Conservation (phyloP, 2,797 vertebrate species). For the Gymnodraco acuticeps region DNA sequence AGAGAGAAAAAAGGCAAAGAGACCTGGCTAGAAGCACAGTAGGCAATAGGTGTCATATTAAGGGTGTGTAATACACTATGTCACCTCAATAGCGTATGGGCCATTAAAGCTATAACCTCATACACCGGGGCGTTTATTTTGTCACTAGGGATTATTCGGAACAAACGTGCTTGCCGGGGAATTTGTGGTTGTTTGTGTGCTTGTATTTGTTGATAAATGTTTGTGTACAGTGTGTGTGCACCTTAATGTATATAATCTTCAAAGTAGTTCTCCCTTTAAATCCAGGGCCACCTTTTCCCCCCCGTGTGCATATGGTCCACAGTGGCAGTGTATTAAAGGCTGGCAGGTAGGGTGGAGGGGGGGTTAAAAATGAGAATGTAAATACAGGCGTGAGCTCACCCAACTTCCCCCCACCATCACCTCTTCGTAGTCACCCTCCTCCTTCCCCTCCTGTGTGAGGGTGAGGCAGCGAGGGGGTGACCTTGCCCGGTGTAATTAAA, state of each 20-base stretch:
- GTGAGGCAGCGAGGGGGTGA: constrained; percentile 84
- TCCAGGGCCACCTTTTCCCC: constrained; percentile 25
- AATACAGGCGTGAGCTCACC: constrained; percentile 69
- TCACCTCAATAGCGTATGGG: constrained; percentile 78
- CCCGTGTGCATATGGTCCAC: constrained; percentile 23
- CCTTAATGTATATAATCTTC: constrained; percentile 40
- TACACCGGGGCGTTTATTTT: constrained; percentile 80
- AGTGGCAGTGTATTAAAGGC: constrained; percentile 57
- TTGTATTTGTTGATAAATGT: constrained; percentile 43
- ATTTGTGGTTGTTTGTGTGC: constrained; percentile 56
- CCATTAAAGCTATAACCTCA: constrained; percentile 81
- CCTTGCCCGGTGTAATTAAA: constrained; percentile 90
- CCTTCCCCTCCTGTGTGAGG: constrained; percentile 66
- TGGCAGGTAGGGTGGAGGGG: constrained; percentile 1
- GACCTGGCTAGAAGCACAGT: constrained; percentile 71
- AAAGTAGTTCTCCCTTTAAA: constrained; percentile 55
- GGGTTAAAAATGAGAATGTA: constrained; percentile 75
- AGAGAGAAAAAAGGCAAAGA: constrained; percentile 58
- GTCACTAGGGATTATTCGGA: constrained; percentile 83
- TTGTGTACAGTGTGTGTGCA: constrained; percentile 33
- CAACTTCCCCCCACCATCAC: constrained; percentile 25
- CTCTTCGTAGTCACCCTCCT: constrained; percentile 56
- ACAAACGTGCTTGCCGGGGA: constrained; percentile 70
- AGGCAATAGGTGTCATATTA: constrained; percentile 81
- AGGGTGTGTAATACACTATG: constrained; percentile 81